Evolutionary conservation across 2,797 vertebrate genomes (phyloP).

Genomic region (Poeciliopsis gracilis): DNA sequence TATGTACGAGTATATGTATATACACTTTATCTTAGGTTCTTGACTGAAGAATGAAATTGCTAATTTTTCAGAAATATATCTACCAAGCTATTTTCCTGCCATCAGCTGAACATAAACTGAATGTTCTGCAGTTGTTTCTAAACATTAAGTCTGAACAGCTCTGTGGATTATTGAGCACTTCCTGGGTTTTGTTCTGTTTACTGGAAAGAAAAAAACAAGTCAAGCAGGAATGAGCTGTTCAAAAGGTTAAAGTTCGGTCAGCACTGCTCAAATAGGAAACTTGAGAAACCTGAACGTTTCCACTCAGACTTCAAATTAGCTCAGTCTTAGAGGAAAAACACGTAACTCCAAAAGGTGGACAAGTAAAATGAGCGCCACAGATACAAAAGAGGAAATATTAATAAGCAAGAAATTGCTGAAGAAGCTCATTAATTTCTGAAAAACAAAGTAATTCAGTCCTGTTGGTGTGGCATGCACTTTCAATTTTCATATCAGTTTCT

Average conservation of each 20-base stretch:
- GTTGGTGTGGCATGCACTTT: not conserved
- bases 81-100: not conserved
- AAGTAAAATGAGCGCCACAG: not conserved
- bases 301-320: not conserved
- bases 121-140: constrained; percentile 6
- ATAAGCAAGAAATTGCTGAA: not conserved
- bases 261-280: not conserved
- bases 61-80: not conserved
- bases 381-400: not conserved
- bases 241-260: not conserved
- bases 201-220: constrained; percentile 5
- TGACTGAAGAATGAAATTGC: not conserved
- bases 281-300: constrained; percentile 4
- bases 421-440: not conserved
- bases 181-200: not conserved
- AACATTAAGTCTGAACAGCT: not conserved
- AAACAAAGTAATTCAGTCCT: not conserved
- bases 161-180: too few species aligned
- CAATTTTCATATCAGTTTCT: not conserved
- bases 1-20: not conserved
- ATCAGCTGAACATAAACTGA: not conserved
- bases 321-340: not conserved
- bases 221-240: constrained; percentile 1
- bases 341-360: not conserved
- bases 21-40: not conserved